A percentile compares a stretch with the other conserved stretches of the same genome.
Conservation (phyloP, 2,113 vertebrate species). For the Nansenia antarctica region DNA sequence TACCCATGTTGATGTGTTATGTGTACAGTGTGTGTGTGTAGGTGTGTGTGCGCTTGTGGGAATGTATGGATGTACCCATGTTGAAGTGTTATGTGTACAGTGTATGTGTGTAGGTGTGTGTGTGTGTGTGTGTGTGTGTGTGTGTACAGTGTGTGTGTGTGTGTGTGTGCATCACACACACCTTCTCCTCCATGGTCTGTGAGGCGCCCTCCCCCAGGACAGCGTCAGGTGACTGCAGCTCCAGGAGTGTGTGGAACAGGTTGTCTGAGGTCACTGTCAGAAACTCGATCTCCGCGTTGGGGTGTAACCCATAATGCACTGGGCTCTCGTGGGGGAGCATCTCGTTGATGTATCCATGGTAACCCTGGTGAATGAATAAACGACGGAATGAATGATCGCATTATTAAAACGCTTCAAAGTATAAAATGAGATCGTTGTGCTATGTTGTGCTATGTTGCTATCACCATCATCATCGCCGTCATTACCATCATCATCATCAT, state of each 20-base stretch:
- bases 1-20: too few species aligned
- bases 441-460: background rate
- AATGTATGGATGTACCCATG: too few species aligned
- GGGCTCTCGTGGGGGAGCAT: conserved; percentile 75
- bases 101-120: background rate
- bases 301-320: conserved; percentile 71
- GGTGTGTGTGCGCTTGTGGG: too few species aligned
- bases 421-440: too few species aligned
- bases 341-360: conserved; percentile 76
- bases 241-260: conserved; percentile 79
- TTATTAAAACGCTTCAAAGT: too few species aligned
- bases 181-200: conserved; percentile 82
- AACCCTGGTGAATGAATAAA: conserved; percentile 56
- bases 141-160: background rate
- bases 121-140: conserved; percentile 2
- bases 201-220: conserved; percentile 72
- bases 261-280: conserved; percentile 76
- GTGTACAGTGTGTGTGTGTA: background rate
- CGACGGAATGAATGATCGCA: too few species aligned
- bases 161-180: conserved; percentile 43
- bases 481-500: too few species aligned
- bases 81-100: too few species aligned
- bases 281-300: conserved; percentile 79
- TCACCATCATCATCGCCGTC: too few species aligned
- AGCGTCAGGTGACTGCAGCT: conserved; percentile 79